Percentiles rank a stretch among this genome's conserved stretches.
phyloP scores from a whole-genome alignment of 2,888 invertebrate species.

The Protonemura montana region DNA sequence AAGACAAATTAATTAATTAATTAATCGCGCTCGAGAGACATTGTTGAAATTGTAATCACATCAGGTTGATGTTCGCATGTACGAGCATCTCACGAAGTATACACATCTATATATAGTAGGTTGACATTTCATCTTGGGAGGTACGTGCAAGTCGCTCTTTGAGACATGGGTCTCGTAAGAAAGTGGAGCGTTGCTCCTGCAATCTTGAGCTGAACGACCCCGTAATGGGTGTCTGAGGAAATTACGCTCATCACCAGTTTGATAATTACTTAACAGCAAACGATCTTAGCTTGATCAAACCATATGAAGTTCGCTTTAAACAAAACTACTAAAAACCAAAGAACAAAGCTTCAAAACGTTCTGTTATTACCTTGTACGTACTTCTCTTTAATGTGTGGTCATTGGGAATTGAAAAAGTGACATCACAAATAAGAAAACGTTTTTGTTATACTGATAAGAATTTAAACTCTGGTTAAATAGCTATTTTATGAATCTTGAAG shows the following conservation, averaged over 20 bases:
- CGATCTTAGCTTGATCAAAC: background rate
- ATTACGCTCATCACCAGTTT: background rate
- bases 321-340: background rate
- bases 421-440: background rate
- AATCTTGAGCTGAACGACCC: background rate
- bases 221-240: constrained; percentile 7
- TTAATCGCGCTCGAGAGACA: background rate
- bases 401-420: background rate
- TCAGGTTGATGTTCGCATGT: background rate
- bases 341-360: background rate
- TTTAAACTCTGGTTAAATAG: too few species aligned
- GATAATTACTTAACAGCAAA: background rate
- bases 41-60: background rate
- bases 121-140: background rate
- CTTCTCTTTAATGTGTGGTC: background rate
- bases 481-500: too few species aligned
- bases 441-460: too few species aligned
- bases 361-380: background rate
- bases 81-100: background rate
- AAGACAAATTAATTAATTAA: background rate
- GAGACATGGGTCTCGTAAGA: background rate
- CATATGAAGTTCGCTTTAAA: background rate
- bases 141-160: background rate
- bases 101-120: background rate
- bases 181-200: background rate